A percentile compares a stretch with the other conserved stretches of the same genome.
These are phyloP conservation scores for Erethizon dorsatum DNA, from an alignment of 2,797 vertebrate genomes.

Conservation along the genomic window DNA sequence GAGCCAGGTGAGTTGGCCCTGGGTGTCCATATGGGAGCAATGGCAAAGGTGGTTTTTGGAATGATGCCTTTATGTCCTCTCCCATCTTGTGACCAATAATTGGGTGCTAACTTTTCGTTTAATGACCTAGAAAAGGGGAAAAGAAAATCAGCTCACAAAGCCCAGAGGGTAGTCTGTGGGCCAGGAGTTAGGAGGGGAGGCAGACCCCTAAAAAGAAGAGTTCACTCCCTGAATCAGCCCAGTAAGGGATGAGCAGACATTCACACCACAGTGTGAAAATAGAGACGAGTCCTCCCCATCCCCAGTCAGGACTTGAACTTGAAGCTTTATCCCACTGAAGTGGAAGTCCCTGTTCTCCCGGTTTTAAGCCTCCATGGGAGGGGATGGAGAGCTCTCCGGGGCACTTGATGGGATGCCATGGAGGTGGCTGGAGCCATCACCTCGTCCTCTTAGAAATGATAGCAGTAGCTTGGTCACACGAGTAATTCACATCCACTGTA, in stretches of 20 bases:
- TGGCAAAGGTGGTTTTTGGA: background rate
- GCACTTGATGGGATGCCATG: background rate
- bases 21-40: background rate
- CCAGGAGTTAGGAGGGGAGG: background rate
- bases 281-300: background rate
- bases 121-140: background rate
- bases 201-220: background rate
- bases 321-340: background rate
- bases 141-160: rapidly evolving
- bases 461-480: background rate
- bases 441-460: background rate
- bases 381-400: background rate
- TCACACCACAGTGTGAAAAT: background rate
- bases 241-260: background rate
- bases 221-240: background rate
- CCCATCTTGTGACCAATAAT: rapidly evolving
- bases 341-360: background rate
- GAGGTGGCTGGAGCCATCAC: background rate
- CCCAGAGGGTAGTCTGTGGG: background rate
- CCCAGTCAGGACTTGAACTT: background rate
- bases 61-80: background rate
- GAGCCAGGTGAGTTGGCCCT: rapidly evolving
- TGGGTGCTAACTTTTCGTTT: background rate
- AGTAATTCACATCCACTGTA: constrained; percentile 26
- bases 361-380: background rate